Evolutionary conservation across 2,113 vertebrate genomes (phyloP), one percentile per base, ranked within the genome.

Genomic region (Sakesphorus luctuosus): DNA sequence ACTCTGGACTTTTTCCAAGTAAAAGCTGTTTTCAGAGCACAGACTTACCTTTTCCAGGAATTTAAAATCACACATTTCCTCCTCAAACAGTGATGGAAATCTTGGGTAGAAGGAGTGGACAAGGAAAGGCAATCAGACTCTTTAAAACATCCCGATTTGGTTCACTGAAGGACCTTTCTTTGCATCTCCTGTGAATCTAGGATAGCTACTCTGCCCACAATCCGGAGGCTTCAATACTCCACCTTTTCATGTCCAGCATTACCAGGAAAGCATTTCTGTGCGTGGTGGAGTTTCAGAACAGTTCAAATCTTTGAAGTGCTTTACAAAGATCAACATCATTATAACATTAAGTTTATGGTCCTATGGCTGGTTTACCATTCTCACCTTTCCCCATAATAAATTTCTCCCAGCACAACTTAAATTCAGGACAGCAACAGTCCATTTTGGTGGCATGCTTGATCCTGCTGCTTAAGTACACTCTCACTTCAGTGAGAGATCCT

Each of bases 381-480:
- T 94, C 53, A 55, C 58, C 89, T 96, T 94, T 84, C 44, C 36
- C 63, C 47, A 72, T 31, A 67, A 38, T 80, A 53, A 80, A 95
- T 95, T 78, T 89, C 58, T 94, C 77, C 69, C 36, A 75, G 25
- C 63, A 58, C 29, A 92, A 61, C 63, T 76, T 67, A 93, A 80
- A 53, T n/a, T 36, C 49, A 93, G 46, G 25, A 81, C 74, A 80
- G 47, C 49, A 88, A 77, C 43, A 88, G 68, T 14, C 21, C 87
- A 96, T 96, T 93, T 68, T 89, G 74, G 84, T 84, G 83, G 92
- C 63, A 63, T 81, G 80, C 96, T 97, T 66, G 67, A 87, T 97
- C 93, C 85, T 96, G 74, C 94, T 94, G 43, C 79, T 72, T 52
- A 62, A 94, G 43, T 21, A 73, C 12, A 6, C 38, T 87, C 74